Base-by-base conservation (phyloP, 2,888 invertebrate species). In the Zaprionus obscuricornis region DNA sequence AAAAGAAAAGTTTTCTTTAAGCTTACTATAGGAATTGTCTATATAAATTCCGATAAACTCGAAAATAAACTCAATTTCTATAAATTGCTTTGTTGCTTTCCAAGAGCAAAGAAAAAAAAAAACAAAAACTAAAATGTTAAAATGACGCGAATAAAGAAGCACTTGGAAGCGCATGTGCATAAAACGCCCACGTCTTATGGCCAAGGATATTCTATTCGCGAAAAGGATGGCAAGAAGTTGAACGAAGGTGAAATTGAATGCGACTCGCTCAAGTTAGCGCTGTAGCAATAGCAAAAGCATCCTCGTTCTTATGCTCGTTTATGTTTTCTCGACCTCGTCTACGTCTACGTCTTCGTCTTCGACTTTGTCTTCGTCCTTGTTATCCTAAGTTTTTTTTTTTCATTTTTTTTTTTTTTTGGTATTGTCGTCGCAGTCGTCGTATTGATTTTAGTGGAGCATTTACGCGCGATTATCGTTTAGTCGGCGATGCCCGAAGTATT, bases 401-500 rank as follows among this genome's bases (percentile, higher is more conserved):
- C n/a, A n/a, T n/a, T n/a, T n/a, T n/a, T n/a, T n/a, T n/a, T n/a
- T n/a, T n/a, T n/a, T n/a, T n/a, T n/a, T 22, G 40, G 47, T 57
- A 56, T 65, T 54, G 65, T 68, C 62, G 64, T 55, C 66, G 65
- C 54, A 65, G 77, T 74, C 77, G 68, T 86, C 71, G 86, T 89
- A 89, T 89, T 89, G 89, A 89, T 89, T 89, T 89, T 89, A 89
- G 89, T 89, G 85, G 88, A 87, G 85, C 89, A 84, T 88, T 88
- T 88, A 88, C 83, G 87, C 84, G 86, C 87, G 85, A 89, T 89
- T 88, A 89, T 88, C 89, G 88, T 89, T 88, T 88, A 89, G 89
- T 88, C 88, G 82, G 87, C 83, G 85, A 84, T 81, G 78, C 79
- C 85, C 82, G 82, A 81, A 81, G 88, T 88, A 86, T 88, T 88